Conservation (phyloP, 2,888 invertebrate genomes). For the Pteria penguin region DNA sequence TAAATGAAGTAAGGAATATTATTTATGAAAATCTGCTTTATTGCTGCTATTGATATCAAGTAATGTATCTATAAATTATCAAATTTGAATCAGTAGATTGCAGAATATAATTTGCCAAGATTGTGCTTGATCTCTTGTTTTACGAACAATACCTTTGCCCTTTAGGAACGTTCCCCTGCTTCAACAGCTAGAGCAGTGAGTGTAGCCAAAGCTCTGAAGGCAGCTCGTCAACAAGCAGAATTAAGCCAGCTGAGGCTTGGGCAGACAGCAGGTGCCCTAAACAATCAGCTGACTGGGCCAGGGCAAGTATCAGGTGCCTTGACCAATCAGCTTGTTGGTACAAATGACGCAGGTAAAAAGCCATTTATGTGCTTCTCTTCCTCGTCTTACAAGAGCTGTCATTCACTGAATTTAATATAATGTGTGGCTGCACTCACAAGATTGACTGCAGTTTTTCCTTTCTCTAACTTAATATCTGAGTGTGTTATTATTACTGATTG, state of each 20-base stretch:
- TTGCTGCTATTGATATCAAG: too few species aligned
- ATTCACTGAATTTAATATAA: not conserved
- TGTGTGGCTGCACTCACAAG: too few species aligned
- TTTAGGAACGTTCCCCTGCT: conserved; percentile 20
- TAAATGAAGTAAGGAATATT: too few species aligned
- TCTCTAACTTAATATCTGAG: too few species aligned
- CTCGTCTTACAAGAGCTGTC: not conserved
- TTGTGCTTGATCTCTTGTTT: too few species aligned
- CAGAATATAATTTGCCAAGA: too few species aligned
- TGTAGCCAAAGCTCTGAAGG: conserved; percentile 56
- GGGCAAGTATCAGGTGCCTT: conserved; percentile 19
- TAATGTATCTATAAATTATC: too few species aligned
- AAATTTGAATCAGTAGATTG: too few species aligned
- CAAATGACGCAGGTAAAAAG: not conserved
- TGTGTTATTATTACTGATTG: too few species aligned
- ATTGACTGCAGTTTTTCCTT: too few species aligned
- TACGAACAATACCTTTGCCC: too few species aligned
- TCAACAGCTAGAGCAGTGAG: conserved; percentile 45
- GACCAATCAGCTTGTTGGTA: conserved; percentile 12
- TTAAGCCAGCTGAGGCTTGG: conserved; percentile 6
- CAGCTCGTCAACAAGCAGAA: conserved; percentile 27
- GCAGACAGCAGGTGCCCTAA: conserved; percentile 13
- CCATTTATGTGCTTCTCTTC: not conserved
- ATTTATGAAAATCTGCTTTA: too few species aligned
- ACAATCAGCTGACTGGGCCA: conserved; percentile 1